A percentile compares a stretch with the other conserved stretches of the same genome.
Evolutionary conservation across 1,140 invertebrate species (phyloP).

Genomic region (Microplitis mediator): DNA sequence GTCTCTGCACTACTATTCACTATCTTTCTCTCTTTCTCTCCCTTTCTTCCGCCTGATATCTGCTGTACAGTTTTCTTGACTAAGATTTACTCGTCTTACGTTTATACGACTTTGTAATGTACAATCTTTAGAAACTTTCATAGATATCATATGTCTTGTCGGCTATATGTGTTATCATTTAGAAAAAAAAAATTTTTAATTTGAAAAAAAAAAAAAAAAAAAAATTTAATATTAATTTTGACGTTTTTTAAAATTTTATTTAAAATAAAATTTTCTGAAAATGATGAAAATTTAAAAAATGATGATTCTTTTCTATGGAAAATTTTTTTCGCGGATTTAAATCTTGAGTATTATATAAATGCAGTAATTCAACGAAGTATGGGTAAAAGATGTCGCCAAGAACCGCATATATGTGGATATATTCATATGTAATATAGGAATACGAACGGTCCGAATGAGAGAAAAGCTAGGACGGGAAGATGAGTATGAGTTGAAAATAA

Average conservation of each 20-base stretch:
- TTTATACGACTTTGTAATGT: neutral
- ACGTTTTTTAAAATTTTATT: too few relatives aligned
- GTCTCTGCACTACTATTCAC: neutral
- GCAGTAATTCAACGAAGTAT: neutral
- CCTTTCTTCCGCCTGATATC: too few relatives aligned
- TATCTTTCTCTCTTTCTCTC: too few relatives aligned
- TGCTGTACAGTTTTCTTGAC: neutral
- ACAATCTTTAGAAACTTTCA: constrained; percentile 11
- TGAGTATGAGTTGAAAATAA: too few relatives aligned
- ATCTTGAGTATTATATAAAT: neutral
- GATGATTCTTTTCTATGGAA: too few relatives aligned
- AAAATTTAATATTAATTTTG: neutral
- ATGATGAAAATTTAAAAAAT: too few relatives aligned
- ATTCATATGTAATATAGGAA: neutral
- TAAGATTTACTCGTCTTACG: constrained; percentile 4
- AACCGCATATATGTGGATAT: neutral
- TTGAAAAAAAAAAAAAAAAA: neutral
- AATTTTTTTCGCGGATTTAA: neutral
- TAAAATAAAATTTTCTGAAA: too few relatives aligned
- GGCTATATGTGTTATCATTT: too few relatives aligned
- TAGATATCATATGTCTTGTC: neutral
- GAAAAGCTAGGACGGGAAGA: neutral
- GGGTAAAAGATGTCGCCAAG: neutral
- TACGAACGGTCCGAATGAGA: neutral
- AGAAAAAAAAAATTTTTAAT: neutral